Percentiles rank a stretch among this genome's conserved stretches.
Evolutionary conservation across 2,113 vertebrate genomes (phyloP).

Genomic region (Hippocampus barbouri): DNA sequence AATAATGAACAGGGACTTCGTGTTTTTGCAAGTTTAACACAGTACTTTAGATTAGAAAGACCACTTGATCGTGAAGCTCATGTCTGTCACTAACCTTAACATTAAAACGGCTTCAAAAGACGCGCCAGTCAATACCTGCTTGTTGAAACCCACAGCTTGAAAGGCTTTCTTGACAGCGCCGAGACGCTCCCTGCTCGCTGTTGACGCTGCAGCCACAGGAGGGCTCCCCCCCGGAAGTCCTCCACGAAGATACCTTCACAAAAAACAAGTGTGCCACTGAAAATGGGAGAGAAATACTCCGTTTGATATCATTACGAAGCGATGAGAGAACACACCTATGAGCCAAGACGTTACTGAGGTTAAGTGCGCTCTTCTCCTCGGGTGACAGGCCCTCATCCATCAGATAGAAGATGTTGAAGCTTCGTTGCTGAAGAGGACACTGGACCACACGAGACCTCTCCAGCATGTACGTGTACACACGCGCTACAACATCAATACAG

Average conservation of each 20-base stretch:
- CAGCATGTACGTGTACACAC: constrained; percentile 81
- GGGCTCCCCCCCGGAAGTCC: constrained; percentile 55
- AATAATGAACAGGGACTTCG: neutral
- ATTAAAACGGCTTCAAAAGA: neutral
- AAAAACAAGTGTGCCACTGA: neutral
- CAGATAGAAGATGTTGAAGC: constrained; percentile 86
- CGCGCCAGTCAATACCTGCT: constrained; percentile 73
- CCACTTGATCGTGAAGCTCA: neutral
- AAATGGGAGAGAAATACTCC: neutral
- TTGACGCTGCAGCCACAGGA: constrained; percentile 55
- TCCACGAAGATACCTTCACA: constrained; percentile 77
- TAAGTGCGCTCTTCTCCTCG: constrained; percentile 81
- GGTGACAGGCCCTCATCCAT: constrained; percentile 85
- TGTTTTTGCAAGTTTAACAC: neutral
- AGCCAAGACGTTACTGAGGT: constrained; percentile 76
- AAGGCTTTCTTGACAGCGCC: constrained; percentile 80
- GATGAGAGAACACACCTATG: constrained; percentile 44
- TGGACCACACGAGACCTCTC: constrained; percentile 84
- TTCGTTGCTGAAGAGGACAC: constrained; percentile 78
- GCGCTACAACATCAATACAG: constrained; percentile 44
- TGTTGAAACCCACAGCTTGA: constrained; percentile 81
- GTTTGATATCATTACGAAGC: neutral
- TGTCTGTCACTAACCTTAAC: constrained; percentile 15
- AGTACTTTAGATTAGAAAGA: neutral
- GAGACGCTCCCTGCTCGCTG: constrained; percentile 80